A percentile compares a stretch with the other conserved stretches of the same genome.
Conservation (phyloP, 2,888 invertebrate species). For the Diarsia brunnea region DNA sequence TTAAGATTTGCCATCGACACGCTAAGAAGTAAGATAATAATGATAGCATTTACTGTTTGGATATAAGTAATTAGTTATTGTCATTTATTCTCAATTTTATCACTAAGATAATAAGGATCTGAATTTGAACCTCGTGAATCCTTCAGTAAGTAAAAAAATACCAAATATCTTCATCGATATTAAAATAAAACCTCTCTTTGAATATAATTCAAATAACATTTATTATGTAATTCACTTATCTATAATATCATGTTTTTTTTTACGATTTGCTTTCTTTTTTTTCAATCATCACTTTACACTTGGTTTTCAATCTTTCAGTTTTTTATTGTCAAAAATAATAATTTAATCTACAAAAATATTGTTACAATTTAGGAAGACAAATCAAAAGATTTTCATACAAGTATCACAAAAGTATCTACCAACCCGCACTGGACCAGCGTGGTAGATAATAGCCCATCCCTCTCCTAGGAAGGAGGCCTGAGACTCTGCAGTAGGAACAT, state of each 20-base stretch:
- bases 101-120: neutral
- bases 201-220: slow-evolving; percentile 28
- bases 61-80: neutral
- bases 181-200: slow-evolving; percentile 21
- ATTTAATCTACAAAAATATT: slow-evolving; percentile 39
- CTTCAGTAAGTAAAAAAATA: neutral
- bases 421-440: too few relatives aligned
- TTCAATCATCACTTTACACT: slow-evolving; percentile 15
- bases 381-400: slow-evolving; percentile 5
- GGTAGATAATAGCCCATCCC: too few relatives aligned
- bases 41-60: neutral
- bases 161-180: too few relatives aligned
- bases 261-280: too few relatives aligned
- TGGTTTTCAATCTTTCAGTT: slow-evolving; percentile 5
- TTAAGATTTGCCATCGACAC: too few relatives aligned
- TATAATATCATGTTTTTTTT: slow-evolving; percentile 37
- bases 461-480: too few relatives aligned
- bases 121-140: neutral
- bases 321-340: slow-evolving; percentile 7
- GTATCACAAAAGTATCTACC: slow-evolving; percentile 11
- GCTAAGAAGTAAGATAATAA: too few relatives aligned
- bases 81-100: neutral
- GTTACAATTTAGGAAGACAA: neutral
- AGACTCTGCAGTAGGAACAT: too few relatives aligned
- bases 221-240: slow-evolving; percentile 30